Percentiles rank a stretch among this genome's conserved stretches.
These are phyloP conservation scores for Lottia gigantea DNA, from an alignment of 2,888 invertebrate genomes.

Conservation along the genomic window DNA sequence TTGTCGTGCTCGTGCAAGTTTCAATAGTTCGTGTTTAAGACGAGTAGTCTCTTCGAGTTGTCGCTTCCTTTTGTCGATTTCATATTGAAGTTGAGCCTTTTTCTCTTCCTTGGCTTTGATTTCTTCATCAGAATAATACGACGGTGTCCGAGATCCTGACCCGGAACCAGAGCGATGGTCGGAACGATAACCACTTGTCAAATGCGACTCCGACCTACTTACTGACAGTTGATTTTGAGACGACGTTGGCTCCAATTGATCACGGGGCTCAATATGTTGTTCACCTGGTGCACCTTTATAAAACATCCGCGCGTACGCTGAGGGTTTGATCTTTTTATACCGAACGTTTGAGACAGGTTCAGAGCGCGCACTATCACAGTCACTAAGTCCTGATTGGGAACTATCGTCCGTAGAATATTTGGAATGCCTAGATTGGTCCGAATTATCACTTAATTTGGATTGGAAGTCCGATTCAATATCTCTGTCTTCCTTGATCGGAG, in stretches of 20 bases:
- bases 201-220: slow-evolving; percentile 39
- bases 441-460: slow-evolving; percentile 30
- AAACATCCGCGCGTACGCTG: slow-evolving; percentile 53
- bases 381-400: slow-evolving; percentile 59
- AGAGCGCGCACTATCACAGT: slow-evolving; percentile 60
- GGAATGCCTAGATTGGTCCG: slow-evolving; percentile 12
- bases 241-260: slow-evolving; percentile 14
- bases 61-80: slow-evolving; percentile 74
- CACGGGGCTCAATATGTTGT: slow-evolving; percentile 29
- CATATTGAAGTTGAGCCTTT: slow-evolving; percentile 73
- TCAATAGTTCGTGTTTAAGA: slow-evolving; percentile 70
- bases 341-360: slow-evolving; percentile 47
- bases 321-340: slow-evolving; percentile 46
- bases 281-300: slow-evolving; percentile 42
- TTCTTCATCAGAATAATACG: slow-evolving; percentile 68
- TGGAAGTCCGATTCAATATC: slow-evolving; percentile 69
- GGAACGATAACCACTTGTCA: slow-evolving; percentile 25
- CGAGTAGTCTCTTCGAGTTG: slow-evolving; percentile 74
- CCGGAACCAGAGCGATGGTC: slow-evolving; percentile 15
- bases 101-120: slow-evolving; percentile 72
- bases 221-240: slow-evolving; percentile 30
- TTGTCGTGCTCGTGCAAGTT: slow-evolving; percentile 56
- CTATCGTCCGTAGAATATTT: slow-evolving; percentile 57
- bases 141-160: slow-evolving; percentile 30
- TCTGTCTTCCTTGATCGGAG: slow-evolving; percentile 71